Percentiles rank a stretch among this genome's conserved stretches.
These are phyloP conservation scores for Drosophila varians DNA, from an alignment of 1,140 invertebrate species.

Conservation along the genomic window DNA sequence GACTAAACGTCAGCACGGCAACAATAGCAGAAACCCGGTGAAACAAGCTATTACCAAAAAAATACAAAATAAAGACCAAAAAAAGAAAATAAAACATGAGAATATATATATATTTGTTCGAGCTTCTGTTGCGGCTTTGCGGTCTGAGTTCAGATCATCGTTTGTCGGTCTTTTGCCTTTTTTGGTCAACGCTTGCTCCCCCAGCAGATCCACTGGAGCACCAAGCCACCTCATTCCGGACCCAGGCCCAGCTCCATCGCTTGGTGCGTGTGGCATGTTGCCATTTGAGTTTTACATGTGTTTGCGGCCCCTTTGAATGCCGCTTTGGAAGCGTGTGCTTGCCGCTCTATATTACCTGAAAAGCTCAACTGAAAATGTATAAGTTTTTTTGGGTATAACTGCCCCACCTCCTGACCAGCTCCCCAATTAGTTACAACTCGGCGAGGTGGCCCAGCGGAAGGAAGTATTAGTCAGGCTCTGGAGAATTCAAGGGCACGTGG, in stretches of 20 bases:
- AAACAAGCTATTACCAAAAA: conserved; percentile 74
- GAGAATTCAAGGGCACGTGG: conserved; percentile 54
- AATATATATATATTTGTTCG: conserved; percentile 59
- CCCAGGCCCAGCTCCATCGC: conserved; percentile 35
- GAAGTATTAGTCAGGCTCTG: conserved; percentile 73
- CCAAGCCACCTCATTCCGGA: conserved; percentile 16
- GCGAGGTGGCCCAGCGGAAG: conserved; percentile 49
- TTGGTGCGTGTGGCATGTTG: conserved; percentile 77
- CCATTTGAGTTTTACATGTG: conserved; percentile 81
- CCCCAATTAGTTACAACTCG: conserved; percentile 71
- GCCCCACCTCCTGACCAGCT: conserved; percentile 6
- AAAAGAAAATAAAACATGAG: conserved; percentile 7
- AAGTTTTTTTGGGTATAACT: conserved; percentile 8
- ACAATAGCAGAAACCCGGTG: conserved; percentile 41
- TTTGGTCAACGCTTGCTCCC: conserved; percentile 51
- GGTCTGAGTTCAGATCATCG: conserved; percentile 55
- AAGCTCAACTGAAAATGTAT: conserved; percentile 2
- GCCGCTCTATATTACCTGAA: conserved; percentile 38
- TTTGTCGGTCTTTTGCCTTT: conserved; percentile 68
- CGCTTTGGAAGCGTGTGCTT: conserved; percentile 38
- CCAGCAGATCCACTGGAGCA: conserved; percentile 3
- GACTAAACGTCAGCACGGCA: conserved; percentile 70
- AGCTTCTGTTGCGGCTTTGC: conserved; percentile 79
- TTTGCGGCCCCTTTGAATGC: conserved; percentile 74
- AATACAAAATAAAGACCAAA: conserved; percentile 2